phyloP scores from a whole-genome alignment of 53 echinoderm and acorn worm genomes.

The Patiria pectinifera region DNA sequence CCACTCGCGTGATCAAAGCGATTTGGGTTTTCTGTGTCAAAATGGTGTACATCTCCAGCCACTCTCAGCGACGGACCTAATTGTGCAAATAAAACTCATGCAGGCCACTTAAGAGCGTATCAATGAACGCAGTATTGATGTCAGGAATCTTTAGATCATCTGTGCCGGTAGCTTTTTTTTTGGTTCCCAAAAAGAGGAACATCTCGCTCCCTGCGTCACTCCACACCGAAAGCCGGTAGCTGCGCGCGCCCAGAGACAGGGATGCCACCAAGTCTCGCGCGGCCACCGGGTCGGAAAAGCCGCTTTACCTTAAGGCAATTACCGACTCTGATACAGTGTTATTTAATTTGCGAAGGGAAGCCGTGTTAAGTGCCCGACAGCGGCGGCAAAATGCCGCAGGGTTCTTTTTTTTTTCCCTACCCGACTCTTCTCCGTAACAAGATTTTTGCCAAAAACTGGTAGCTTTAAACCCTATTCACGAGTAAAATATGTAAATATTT shows the following conservation, averaged over 20 bases:
- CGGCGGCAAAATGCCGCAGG: conserved; percentile 39
- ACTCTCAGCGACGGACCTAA: not conserved
- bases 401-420: not conserved
- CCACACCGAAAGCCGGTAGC: not conserved
- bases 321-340: conserved; percentile 65
- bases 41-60: not conserved
- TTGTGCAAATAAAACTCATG: not conserved
- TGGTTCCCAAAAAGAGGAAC: not conserved
- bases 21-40: too few relatives aligned
- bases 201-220: conserved; percentile 7
- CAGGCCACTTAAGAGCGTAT: not conserved
- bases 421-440: not conserved
- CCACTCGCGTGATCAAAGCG: too few relatives aligned
- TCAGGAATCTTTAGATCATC: conserved; percentile 29
- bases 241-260: not conserved
- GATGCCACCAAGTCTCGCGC: conserved; percentile 28
- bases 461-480: not conserved
- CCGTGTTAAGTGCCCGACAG: conserved; percentile 48
- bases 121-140: conserved; percentile 23
- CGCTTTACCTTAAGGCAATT: conserved; percentile 61
- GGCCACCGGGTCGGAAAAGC: conserved; percentile 56
- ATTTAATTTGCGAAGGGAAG: conserved; percentile 59
- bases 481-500: too few relatives aligned
- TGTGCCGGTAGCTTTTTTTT: not conserved
- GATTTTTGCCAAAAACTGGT: not conserved